Percentiles rank a stretch among this genome's conserved stretches.
Evolutionary conservation across 2,113 vertebrate species (phyloP).

Genomic region (Neotragus moschatus): DNA sequence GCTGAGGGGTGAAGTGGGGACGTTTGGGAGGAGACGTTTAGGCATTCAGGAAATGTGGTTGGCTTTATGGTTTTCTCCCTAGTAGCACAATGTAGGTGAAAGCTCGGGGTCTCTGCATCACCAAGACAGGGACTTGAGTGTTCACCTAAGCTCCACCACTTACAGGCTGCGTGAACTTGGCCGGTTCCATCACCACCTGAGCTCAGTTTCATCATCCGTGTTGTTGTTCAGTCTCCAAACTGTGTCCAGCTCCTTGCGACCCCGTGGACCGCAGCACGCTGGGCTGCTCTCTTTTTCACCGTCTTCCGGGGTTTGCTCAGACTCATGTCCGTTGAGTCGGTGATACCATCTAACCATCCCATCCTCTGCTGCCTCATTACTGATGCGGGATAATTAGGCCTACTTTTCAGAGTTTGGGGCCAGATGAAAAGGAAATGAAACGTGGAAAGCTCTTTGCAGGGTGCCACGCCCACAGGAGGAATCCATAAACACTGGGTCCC

Average conservation of each 20-base stretch:
- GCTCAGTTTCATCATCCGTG: background rate
- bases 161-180: background rate
- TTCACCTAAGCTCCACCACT: background rate
- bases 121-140: background rate
- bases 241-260: fast-evolving
- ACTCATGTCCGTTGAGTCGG: background rate
- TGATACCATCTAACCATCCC: background rate
- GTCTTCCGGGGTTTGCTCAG: background rate
- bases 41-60: background rate
- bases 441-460: background rate
- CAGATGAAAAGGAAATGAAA: background rate
- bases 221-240: background rate
- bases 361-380: background rate
- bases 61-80: background rate
- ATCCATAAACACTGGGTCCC: background rate
- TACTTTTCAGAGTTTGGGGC: background rate
- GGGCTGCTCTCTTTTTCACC: background rate
- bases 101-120: background rate
- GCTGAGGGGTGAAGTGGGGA: background rate
- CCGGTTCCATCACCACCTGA: background rate
- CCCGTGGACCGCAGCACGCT: fast-evolving
- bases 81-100: background rate
- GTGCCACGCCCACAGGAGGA: background rate
- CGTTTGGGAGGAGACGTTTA: background rate
- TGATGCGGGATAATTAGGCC: background rate